A percentile compares a stretch with the other conserved stretches of the same genome.
Conservation (phyloP, 1,140 invertebrate genomes). For the Drepana arcuata region DNA sequence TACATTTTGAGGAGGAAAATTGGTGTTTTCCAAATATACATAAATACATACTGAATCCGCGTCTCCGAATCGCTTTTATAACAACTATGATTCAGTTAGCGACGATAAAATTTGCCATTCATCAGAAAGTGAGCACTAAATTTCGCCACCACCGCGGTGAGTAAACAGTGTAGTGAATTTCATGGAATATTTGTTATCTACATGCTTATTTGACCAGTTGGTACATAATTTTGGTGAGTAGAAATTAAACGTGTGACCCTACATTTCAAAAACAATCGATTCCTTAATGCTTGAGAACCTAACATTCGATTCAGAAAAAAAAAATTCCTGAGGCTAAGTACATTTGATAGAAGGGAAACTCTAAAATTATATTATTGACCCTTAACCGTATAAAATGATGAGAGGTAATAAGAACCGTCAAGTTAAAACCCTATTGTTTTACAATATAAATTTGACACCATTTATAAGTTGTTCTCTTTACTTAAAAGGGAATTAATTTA, state of each 20-base stretch:
- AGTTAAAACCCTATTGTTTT: too few relatives aligned
- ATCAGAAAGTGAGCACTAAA: slow-evolving; percentile 64
- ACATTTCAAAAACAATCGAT: too few relatives aligned
- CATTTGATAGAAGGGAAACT: too few relatives aligned
- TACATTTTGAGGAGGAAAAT: slow-evolving; percentile 8
- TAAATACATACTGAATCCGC: slow-evolving; percentile 12
- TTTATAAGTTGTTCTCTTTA: too few relatives aligned
- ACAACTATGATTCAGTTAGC: slow-evolving; percentile 73
- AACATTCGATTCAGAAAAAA: too few relatives aligned
- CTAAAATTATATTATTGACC: too few relatives aligned
- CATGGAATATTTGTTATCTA: not conserved
- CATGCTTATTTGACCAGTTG: not conserved
- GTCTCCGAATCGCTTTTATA: slow-evolving; percentile 11
- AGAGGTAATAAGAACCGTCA: too few relatives aligned
- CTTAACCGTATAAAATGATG: too few relatives aligned
- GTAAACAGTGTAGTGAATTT: slow-evolving; percentile 64
- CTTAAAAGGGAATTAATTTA: too few relatives aligned
- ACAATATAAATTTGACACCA: too few relatives aligned
- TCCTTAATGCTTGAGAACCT: too few relatives aligned
- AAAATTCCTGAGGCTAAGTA: too few relatives aligned
- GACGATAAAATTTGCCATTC: slow-evolving; percentile 74
- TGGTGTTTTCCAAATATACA: slow-evolving; percentile 15
- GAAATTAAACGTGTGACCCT: not conserved
- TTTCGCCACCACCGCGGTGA: slow-evolving; percentile 68
- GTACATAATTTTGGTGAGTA: not conserved